These are phyloP conservation scores for Callionymus lyra DNA, from an alignment of 2,113 vertebrate species.

Conservation along the genomic window DNA sequence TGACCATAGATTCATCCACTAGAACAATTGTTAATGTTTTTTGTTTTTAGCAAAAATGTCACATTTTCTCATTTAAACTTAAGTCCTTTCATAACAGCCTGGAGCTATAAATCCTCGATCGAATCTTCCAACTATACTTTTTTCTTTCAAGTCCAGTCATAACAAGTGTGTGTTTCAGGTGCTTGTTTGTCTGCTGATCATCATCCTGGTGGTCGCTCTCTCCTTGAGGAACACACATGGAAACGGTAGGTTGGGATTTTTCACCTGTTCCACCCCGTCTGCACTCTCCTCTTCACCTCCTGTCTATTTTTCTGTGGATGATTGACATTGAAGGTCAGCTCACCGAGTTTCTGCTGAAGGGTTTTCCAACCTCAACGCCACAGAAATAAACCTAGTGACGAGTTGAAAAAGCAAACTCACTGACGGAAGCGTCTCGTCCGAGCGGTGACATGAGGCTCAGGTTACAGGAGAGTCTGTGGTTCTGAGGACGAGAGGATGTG, in stretches of 20 bases:
- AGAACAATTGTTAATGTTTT: no score
- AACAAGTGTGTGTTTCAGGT: slow-evolving; percentile 35
- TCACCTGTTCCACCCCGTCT: no score
- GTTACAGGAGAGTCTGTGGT: no score
- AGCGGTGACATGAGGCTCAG: no score
- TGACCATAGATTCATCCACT: no score
- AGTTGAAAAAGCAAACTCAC: not conserved
- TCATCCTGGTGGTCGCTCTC: slow-evolving; percentile 50
- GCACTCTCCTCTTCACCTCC: no score
- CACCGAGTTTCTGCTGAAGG: not conserved
- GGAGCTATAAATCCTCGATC: no score
- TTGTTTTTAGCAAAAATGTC: no score
- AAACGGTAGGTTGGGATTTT: not conserved
- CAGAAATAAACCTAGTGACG: no score
- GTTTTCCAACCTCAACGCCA: not conserved
- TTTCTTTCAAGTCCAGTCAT: not conserved
- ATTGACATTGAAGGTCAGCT: not conserved
- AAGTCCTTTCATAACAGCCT: no score
- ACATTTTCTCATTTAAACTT: no score
- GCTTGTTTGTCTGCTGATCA: slow-evolving; percentile 49
- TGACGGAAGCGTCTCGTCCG: not conserved
- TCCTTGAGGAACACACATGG: slow-evolving; percentile 23
- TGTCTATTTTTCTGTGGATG: slow-evolving; percentile 24
- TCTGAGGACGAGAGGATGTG: slow-evolving; percentile 3
- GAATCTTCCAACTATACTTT: no score